Base-by-base conservation (phyloP, 2,888 invertebrate species). In the Coenonympha arcania region DNA sequence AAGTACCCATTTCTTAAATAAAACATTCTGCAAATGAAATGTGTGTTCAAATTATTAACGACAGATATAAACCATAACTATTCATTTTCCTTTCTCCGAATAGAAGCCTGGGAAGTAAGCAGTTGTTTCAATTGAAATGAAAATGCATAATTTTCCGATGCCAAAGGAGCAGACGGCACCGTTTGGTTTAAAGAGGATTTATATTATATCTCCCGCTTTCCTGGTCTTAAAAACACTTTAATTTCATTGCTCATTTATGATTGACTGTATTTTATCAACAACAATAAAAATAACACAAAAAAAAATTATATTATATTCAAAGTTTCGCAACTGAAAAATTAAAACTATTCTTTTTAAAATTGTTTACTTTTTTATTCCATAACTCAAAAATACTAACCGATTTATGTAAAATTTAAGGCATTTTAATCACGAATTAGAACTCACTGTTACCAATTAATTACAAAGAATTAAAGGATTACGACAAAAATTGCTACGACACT, bases 71-170 rank as follows among this genome's bases (percentile, higher is more conserved):
- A n/a, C 9, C 9, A 11, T 41, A 18, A n/a, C 22, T 11, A 5
- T 1, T 20, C 4, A 11, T 19, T 19, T 31, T 19, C 28, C 33
- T 24, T 20, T 13, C 9, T n/a, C 31, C 22, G 19, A 24, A 34
- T 22, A 34, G 34, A 34, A 24, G 24, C 31, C 15, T 34, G 33
- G 33, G 33, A 34, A 44, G 34, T 22, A 44, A 44, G 33, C 44
- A 44, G 44, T 24, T 44, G 44, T 44, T 44, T 34, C 33, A 44
- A 34, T 34, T 34, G 33, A 44, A 44, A 34, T 44, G 33, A 24
- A 44, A 39, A 44, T 34, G 24, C 33, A 44, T 43, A 43, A 30
- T 44, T 44, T 34, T 24, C 44, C 44, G 44, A 44, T 24, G 34
- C 33, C 44, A 44, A 41, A 44, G 44, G n/a, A 16, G 24, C 20